Conservation (phyloP, 2,113 vertebrate genomes). For the Caloenas nicobarica region DNA sequence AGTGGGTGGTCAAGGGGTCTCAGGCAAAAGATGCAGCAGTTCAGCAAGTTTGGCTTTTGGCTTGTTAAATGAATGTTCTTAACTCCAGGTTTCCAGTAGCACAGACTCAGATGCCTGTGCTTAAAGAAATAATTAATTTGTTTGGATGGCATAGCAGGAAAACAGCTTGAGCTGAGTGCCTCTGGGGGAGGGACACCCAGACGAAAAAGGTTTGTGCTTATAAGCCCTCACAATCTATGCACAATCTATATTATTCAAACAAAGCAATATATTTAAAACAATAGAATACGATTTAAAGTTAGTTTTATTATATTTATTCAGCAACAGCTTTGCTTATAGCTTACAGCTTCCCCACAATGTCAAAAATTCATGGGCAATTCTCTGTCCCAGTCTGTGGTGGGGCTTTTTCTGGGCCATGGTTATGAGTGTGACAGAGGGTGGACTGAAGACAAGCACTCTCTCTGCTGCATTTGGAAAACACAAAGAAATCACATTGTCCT, state of each 20-base stretch:
- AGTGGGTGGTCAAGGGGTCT: background rate
- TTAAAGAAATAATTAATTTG: too few relatives aligned
- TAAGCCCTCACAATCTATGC: too few relatives aligned
- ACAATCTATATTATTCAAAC: too few relatives aligned
- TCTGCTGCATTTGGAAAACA: background rate
- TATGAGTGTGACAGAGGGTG: background rate
- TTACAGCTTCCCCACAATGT: background rate
- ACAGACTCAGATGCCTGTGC: background rate
- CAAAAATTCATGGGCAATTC: background rate
- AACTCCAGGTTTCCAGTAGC: too few relatives aligned
- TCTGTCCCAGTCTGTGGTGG: background rate
- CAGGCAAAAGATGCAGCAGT: background rate
- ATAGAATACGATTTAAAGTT: too few relatives aligned
- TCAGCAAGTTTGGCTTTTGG: background rate
- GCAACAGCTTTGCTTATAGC: background rate
- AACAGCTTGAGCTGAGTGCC: too few relatives aligned
- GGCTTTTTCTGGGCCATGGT: background rate
- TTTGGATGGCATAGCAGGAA: too few relatives aligned
- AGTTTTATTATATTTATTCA: too few relatives aligned
- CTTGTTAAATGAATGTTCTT: too few relatives aligned
- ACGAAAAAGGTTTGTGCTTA: too few relatives aligned
- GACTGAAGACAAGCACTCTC: background rate
- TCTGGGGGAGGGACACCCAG: too few relatives aligned
- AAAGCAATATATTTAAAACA: too few relatives aligned
- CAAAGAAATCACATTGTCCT: background rate